Percentiles rank a stretch among this genome's conserved stretches.
These are phyloP conservation scores for Amphipyra tragopoginis DNA, from an alignment of 2,888 invertebrate genomes.

Conservation along the genomic window DNA sequence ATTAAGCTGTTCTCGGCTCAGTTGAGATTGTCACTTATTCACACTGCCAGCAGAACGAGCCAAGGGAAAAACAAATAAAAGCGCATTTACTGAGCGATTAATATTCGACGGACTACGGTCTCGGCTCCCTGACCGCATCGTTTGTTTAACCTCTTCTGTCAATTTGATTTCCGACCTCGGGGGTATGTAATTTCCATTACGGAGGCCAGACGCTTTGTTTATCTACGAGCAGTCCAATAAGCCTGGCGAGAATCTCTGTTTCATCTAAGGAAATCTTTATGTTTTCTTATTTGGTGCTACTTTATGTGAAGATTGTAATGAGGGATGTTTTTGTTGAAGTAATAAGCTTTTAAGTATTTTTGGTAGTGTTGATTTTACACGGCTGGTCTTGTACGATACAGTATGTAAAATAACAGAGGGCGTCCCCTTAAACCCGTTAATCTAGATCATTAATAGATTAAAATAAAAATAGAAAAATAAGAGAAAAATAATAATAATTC, in stretches of 20 bases:
- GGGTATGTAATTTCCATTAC: slow-evolving; percentile 89
- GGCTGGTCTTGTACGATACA: too few relatives aligned
- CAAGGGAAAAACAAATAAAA: slow-evolving; percentile 85
- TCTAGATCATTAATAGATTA: too few relatives aligned
- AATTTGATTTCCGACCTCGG: slow-evolving; percentile 89
- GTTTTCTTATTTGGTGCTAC: slow-evolving; percentile 55
- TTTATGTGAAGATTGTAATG: slow-evolving; percentile 24
- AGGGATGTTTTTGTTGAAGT: slow-evolving; percentile 12
- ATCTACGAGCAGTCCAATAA: slow-evolving; percentile 80
- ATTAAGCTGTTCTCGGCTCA: slow-evolving; percentile 48
- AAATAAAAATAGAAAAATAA: too few relatives aligned
- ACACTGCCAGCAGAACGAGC: slow-evolving; percentile 62
- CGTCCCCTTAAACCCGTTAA: too few relatives aligned
- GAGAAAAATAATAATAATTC: too few relatives aligned
- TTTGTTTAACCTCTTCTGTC: slow-evolving; percentile 90
- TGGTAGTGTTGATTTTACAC: too few relatives aligned
- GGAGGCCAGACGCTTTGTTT: slow-evolving; percentile 84
- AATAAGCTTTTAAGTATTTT: not conserved
- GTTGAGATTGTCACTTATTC: slow-evolving; percentile 63
- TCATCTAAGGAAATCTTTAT: slow-evolving; percentile 69
- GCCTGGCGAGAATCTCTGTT: slow-evolving; percentile 72
- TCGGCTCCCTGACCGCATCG: slow-evolving; percentile 85
- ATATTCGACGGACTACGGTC: slow-evolving; percentile 84
- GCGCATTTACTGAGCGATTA: slow-evolving; percentile 87
- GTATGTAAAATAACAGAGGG: too few relatives aligned